Evolutionary conservation across 2,888 invertebrate species (phyloP), one percentile per base, ranked within the genome.

Genomic region (Tortricodes alternella): DNA sequence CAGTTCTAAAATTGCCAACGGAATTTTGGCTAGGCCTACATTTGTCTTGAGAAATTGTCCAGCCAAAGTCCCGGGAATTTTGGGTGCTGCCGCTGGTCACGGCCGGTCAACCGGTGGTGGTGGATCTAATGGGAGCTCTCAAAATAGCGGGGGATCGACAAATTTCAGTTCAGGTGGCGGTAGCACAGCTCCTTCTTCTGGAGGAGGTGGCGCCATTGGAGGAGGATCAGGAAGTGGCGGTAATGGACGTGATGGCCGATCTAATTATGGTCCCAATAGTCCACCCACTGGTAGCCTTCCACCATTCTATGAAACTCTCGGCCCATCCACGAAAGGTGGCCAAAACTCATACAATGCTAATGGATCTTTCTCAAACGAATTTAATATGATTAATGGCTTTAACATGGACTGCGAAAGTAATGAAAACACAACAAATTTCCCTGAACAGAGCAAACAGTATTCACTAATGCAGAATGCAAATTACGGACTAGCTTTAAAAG

Each of bases 281-380:
- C 96, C 96, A 48, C 96, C 96, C 1, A 96, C 96, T 0, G 96
- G 96, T 9, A 96, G 96, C 48, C 86, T 97, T 59, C 97, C 97
- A n/a, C 96, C 96, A 0, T 97, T 97, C 74, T 96, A 96, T 79
- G 96, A 96, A 83, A 96, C 96, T 7, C 91, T 97, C 0, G 90
- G 89, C 15, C 88, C 89, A 13, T 88, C 88, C 2, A 87, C 89
- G 13, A 97, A 97, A 80, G 94, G 94, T 46, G 96, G 96, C 9
- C 96, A 95, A 72, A 94, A 93, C 64, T 92, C 93, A 8, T 95
- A 93, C 72, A 95, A 94, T 73, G 93, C 94, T 18, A 93, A 93
- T 69, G 91, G 94, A 27, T 92, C 91, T 64, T 94, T 94, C 68
- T 84, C 92, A 18, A 95, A 94, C 73, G 93, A 93, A 57, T 95